Evolutionary conservation across 2,113 vertebrate genomes (phyloP), one percentile per base, ranked within the genome.

Genomic region (Onychostruthus taczanowskii): DNA sequence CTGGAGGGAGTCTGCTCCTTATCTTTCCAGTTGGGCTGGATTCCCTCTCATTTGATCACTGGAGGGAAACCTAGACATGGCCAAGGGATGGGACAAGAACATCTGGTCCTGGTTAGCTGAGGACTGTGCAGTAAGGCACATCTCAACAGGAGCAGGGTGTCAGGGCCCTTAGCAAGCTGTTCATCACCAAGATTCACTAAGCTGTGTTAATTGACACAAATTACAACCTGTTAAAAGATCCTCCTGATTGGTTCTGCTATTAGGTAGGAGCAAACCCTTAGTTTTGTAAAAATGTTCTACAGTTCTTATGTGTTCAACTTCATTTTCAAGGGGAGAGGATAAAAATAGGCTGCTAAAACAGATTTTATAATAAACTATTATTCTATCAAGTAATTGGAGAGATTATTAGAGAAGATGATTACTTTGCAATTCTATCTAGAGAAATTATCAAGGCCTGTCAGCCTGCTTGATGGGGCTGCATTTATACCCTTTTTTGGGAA

Each of bases 11-110:
- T 17, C 56, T 90, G 82, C 3, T 2, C 63, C 93, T 96, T 97
- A 96, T 96, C 92, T 96, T 95, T 95, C 84, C 87, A 91, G 74
- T 27, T 8, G 21, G 84, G 30, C 62, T 93, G 90, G 74, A 70
- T 69, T 94, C 37, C 58, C 28, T 94, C 74, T 85, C 58, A 76
- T 94, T 93, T 90, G 70, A 19, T 85, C 92, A 91, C 79, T 76
- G 92, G 67, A 94, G 87, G 53, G 62, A 95, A 95, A 91, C 82
- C 53, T 68, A 53, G 76, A 56, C 21, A 17, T 56, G 61, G 49
- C 49, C 53, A 64, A 79, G 49, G 61, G 41, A 43, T 75, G 61
- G 77, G 77, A 89, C 70, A 61, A 30, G 58, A 95, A 68, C 72
- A 46, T 37, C 63, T 86, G 37, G 63, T 53, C 37, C 43, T 63